Conservation (phyloP, 2,797 vertebrate species). For the Anguilla obscura region DNA sequence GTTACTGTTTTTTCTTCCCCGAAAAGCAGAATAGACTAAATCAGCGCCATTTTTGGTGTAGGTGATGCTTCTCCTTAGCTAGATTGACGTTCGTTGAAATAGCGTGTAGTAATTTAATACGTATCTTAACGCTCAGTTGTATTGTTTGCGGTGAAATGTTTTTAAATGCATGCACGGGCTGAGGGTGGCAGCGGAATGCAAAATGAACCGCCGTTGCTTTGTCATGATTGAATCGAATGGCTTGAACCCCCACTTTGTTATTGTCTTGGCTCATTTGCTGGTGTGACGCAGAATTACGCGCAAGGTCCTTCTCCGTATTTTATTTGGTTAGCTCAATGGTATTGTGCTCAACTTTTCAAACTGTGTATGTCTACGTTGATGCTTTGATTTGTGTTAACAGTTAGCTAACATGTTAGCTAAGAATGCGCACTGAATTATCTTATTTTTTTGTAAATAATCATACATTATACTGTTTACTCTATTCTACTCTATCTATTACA, state of each 20-base stretch:
- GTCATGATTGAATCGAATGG: constrained; percentile 16
- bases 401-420: neutral
- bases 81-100: neutral
- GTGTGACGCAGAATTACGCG: neutral
- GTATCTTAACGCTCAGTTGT: neutral
- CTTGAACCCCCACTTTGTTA: constrained; percentile 5
- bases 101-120: neutral
- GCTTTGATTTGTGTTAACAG: neutral
- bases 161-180: constrained; percentile 1
- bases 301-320: neutral
- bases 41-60: constrained; percentile 35
- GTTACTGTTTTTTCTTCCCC: neutral
- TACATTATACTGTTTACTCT: neutral
- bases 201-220: constrained; percentile 14
- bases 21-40: constrained; percentile 6
- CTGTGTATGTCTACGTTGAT: neutral
- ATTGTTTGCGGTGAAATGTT: constrained; percentile 14
- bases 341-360: neutral
- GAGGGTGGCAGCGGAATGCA: neutral
- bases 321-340: neutral
- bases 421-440: neutral
- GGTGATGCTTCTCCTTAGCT: neutral
- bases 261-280: constrained; percentile 6
- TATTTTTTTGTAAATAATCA: neutral
- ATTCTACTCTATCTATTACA: no score